These are phyloP conservation scores for Cisticola juncidis DNA, from an alignment of 2,113 vertebrate genomes.

Conservation along the genomic window DNA sequence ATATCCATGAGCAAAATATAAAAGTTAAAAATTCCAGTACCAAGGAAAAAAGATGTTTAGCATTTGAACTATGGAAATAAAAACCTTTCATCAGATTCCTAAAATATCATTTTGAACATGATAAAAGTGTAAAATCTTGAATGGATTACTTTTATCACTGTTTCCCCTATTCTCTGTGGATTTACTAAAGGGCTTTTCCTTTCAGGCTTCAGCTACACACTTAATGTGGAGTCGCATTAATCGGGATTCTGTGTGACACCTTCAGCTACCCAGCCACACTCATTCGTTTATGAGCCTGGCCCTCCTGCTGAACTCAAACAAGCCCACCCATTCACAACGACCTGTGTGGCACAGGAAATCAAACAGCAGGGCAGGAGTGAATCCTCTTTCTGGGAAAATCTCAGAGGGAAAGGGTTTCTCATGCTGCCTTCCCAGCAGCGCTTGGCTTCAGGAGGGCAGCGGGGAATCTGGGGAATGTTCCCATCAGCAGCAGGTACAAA, in stretches of 20 bases:
- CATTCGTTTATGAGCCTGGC: fast-evolving
- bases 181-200: neutral
- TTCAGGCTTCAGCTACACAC: neutral
- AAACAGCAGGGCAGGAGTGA: neutral
- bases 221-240: neutral
- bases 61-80: neutral
- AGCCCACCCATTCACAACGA: neutral
- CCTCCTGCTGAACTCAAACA: neutral
- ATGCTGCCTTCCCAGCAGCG: neutral
- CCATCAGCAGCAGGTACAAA: neutral
- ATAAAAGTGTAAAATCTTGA: neutral
- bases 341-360: neutral
- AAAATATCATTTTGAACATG: neutral
- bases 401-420: neutral
- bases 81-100: neutral
- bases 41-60: neutral
- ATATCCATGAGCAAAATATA: neutral
- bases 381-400: neutral
- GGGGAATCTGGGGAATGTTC: neutral
- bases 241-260: neutral
- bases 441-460: neutral
- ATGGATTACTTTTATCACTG: neutral
- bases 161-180: neutral
- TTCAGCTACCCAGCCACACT: fast-evolving
- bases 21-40: neutral